phyloP scores from a whole-genome alignment of 2,113 vertebrate genomes.

The Orthonyx spaldingii region DNA sequence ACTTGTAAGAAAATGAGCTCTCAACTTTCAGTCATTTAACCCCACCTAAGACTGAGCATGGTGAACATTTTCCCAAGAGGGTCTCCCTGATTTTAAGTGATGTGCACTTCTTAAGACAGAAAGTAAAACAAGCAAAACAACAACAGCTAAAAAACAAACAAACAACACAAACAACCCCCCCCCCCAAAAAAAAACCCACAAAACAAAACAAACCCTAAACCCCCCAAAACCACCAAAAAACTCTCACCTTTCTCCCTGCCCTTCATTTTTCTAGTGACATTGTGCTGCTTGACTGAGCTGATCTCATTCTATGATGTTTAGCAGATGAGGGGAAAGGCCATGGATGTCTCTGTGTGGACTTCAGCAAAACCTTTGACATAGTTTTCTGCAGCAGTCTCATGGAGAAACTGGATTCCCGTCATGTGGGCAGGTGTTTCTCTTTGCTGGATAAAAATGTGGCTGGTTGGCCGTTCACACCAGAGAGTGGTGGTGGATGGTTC shows the following conservation, averaged over 20 bases:
- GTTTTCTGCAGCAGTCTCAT: background rate
- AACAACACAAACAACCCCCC: no score
- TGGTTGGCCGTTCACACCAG: background rate
- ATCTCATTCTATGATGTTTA: background rate
- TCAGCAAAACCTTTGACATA: background rate
- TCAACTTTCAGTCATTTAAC: background rate
- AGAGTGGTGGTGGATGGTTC: accelerated
- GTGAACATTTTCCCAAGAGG: background rate
- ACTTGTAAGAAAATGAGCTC: background rate
- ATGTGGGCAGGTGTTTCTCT: accelerated
- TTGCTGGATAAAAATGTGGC: background rate
- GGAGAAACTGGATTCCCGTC: background rate
- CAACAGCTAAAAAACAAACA: background rate
- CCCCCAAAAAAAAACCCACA: accelerated
- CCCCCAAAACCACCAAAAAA: background rate
- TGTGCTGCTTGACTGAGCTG: background rate
- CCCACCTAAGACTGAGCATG: background rate
- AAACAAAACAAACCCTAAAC: background rate
- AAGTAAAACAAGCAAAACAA: background rate
- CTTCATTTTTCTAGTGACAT: background rate
- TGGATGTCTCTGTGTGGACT: background rate
- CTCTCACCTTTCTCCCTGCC: background rate
- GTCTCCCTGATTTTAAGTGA: background rate
- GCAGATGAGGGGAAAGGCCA: background rate
- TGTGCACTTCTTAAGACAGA: background rate